Percentiles rank a stretch among this genome's conserved stretches.
Conservation (phyloP, 2,888 invertebrate species). For the Drosophila ochracea region DNA sequence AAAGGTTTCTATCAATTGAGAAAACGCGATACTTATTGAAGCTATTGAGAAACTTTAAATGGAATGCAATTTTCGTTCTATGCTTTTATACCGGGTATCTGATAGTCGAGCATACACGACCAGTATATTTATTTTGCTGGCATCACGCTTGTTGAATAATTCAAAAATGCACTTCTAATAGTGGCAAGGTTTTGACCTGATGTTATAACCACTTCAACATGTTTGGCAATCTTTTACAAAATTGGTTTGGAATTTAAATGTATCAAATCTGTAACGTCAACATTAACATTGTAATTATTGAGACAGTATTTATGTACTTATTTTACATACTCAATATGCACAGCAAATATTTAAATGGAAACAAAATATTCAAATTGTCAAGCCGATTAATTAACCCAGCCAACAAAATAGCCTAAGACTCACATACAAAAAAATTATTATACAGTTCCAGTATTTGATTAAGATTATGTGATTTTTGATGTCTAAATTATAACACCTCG, state of each 20-base stretch:
- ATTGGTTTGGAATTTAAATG: neutral
- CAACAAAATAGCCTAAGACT: neutral
- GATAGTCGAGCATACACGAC: neutral
- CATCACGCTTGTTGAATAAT: slow-evolving; percentile 29
- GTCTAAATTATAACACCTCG: neutral
- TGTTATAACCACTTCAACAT: slow-evolving; percentile 8
- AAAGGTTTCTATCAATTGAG: neutral
- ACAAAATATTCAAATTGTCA: neutral
- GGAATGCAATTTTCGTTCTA: neutral
- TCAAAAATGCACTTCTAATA: slow-evolving; percentile 13
- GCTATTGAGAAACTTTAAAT: neutral
- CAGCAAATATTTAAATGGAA: neutral
- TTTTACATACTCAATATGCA: neutral
- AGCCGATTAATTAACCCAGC: neutral
- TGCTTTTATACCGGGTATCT: neutral
- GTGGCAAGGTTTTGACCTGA: slow-evolving; percentile 10
- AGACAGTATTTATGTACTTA: slow-evolving; percentile 5
- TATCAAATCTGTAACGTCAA: neutral
- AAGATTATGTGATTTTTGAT: neutral
- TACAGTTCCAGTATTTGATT: neutral
- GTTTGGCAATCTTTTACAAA: neutral
- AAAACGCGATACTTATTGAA: neutral
- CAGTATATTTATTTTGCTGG: neutral
- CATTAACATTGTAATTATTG: neutral
- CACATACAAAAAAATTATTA: neutral